These are phyloP conservation scores for Cataglyphis rosenhaueri DNA, from an alignment of 2,888 invertebrate species.

Conservation along the genomic window DNA sequence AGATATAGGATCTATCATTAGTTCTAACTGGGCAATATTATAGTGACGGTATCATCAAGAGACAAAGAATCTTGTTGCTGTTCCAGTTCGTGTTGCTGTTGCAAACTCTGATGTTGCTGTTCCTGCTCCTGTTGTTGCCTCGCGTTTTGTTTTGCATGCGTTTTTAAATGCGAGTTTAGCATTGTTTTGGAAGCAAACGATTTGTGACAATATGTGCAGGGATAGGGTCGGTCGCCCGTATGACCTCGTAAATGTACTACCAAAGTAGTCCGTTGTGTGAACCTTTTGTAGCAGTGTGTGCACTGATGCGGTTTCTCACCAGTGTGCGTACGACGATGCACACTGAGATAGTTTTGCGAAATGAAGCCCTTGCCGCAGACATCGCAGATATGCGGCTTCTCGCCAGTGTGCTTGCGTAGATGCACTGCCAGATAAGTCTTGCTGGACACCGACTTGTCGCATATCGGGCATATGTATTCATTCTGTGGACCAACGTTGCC, in stretches of 20 bases:
- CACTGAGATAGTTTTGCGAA: constrained; percentile 84
- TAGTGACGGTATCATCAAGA: constrained; percentile 66
- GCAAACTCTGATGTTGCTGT: constrained; percentile 53
- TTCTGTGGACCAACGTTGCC: constrained; percentile 83
- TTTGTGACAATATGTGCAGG: constrained; percentile 82
- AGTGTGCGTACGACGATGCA: constrained; percentile 83
- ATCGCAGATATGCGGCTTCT: constrained; percentile 88
- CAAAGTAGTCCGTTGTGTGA: constrained; percentile 83
- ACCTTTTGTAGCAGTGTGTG: constrained; percentile 83
- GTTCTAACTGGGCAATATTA: constrained; percentile 66
- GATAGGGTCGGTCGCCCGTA: constrained; percentile 83
- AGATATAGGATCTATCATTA: constrained; percentile 1
- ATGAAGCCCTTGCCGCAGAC: constrained; percentile 83
- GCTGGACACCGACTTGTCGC: constrained; percentile 88
- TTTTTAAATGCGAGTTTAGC: constrained; percentile 84
- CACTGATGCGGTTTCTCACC: constrained; percentile 84
- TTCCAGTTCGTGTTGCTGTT: constrained; percentile 53
- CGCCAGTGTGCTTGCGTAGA: constrained; percentile 88
- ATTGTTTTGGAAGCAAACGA: constrained; percentile 84
- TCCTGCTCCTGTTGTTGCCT: constrained; percentile 71
- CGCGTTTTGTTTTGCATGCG: constrained; percentile 83
- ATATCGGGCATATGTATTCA: constrained; percentile 88
- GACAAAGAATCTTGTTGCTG: constrained; percentile 31
- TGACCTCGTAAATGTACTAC: constrained; percentile 84
- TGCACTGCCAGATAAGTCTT: constrained; percentile 88